phyloP scores from a whole-genome alignment of 1,140 invertebrate genomes.

The Conus ventricosus region DNA sequence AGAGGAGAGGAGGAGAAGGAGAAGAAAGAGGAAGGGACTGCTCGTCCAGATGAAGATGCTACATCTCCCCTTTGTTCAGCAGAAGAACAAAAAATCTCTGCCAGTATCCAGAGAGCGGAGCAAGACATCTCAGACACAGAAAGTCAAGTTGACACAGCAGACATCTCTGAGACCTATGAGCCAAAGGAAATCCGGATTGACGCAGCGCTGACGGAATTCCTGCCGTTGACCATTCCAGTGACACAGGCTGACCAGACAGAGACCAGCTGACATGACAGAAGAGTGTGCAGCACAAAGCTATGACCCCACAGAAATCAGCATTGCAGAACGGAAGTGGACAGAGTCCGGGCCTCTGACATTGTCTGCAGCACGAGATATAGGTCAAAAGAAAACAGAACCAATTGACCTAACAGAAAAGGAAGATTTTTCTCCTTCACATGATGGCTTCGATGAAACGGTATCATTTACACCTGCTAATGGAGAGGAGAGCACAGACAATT shows the following conservation, averaged over 20 bases:
- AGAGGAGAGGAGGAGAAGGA: too few species aligned
- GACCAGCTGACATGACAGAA: background rate
- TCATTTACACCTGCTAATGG: too few species aligned
- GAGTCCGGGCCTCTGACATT: background rate
- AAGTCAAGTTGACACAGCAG: too few species aligned
- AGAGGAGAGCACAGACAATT: too few species aligned
- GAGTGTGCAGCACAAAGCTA: background rate
- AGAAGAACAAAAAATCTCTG: background rate
- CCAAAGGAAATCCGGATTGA: too few species aligned
- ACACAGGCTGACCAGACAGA: background rate
- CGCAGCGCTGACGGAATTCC: too few species aligned
- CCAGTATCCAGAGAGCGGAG: too few species aligned
- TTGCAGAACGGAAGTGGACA: background rate
- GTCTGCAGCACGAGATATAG: background rate
- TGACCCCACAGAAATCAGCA: background rate
- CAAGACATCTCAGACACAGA: too few species aligned
- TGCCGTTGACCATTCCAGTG: background rate
- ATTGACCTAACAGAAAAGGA: background rate
- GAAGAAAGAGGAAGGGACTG: background rate
- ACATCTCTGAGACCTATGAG: too few species aligned
- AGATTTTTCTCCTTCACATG: background rate
- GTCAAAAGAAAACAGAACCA: background rate
- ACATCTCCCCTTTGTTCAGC: background rate
- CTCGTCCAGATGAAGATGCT: too few species aligned
- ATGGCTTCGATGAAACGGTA: background rate